Evolutionary conservation across 2,113 vertebrate species (phyloP).

Genomic region (Callionymus lyra): DNA sequence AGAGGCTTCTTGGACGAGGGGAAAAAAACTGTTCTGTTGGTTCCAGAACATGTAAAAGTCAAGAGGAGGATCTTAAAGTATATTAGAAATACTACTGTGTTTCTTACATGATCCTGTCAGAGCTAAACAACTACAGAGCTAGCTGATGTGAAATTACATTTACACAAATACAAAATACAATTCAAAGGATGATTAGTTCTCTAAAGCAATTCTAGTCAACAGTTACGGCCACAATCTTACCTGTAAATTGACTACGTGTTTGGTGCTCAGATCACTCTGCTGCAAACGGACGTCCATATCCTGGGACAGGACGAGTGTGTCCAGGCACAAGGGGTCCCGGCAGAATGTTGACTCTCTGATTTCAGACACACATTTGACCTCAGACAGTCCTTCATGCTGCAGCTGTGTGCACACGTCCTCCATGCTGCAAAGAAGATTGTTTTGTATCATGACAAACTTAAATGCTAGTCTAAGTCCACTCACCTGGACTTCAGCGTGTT

Average conservation of each 20-base stretch:
- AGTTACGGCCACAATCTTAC: too few species aligned
- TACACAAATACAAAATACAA: too few species aligned
- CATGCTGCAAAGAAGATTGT: slow-evolving; percentile 49
- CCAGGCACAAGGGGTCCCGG: slow-evolving; percentile 74
- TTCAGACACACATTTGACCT: slow-evolving; percentile 58
- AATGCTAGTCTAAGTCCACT: background rate
- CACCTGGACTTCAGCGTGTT: slow-evolving; percentile 79
- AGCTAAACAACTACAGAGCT: too few species aligned
- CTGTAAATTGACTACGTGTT: slow-evolving; percentile 75
- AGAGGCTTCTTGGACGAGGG: too few species aligned
- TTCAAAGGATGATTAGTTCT: too few species aligned
- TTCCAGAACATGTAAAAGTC: too few species aligned
- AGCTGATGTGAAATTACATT: too few species aligned
- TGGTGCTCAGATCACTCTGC: slow-evolving; percentile 57
- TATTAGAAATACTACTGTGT: too few species aligned
- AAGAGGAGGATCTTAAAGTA: too few species aligned
- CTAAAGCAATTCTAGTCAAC: too few species aligned
- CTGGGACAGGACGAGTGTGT: slow-evolving; percentile 77
- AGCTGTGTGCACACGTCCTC: slow-evolving; percentile 69
- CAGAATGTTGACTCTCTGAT: slow-evolving; percentile 63
- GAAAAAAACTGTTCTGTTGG: too few species aligned
- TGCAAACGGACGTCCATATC: slow-evolving; percentile 64
- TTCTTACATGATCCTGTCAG: too few species aligned
- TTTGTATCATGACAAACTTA: background rate
- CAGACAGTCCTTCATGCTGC: slow-evolving; percentile 57